These are phyloP conservation scores for Acrocephalus arundinaceus DNA, from an alignment of 2,113 vertebrate species.

Conservation along the genomic window DNA sequence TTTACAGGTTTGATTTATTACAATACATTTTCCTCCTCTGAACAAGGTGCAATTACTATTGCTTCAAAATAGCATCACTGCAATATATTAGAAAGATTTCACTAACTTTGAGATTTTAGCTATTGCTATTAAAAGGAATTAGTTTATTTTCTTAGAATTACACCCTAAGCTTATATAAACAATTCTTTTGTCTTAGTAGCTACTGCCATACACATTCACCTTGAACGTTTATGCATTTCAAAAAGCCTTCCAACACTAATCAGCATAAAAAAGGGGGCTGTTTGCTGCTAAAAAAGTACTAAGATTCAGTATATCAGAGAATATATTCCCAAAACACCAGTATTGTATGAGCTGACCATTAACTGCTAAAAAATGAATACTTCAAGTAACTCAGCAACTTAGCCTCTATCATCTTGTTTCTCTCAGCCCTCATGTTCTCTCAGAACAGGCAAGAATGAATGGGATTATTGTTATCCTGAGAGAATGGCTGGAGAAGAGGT, in stretches of 20 bases:
- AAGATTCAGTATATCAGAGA: not conserved
- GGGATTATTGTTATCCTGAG: not conserved
- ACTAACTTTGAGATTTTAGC: not conserved
- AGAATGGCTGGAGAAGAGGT: not conserved
- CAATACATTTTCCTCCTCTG: not conserved
- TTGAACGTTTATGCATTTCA: not conserved
- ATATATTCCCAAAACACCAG: not conserved
- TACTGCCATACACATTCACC: not conserved
- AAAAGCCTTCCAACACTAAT: not conserved
- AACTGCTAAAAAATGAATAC: not conserved
- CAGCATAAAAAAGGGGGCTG: not conserved
- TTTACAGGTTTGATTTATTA: not conserved
- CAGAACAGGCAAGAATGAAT: not conserved
- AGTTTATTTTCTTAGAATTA: not conserved
- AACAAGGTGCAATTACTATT: not conserved
- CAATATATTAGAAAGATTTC: not conserved
- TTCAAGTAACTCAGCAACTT: not conserved
- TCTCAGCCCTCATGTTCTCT: not conserved
- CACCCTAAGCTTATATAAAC: not conserved
- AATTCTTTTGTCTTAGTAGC: not conserved
- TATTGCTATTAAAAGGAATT: not conserved
- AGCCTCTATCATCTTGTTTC: not conserved
- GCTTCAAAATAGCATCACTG: not conserved
- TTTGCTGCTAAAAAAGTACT: not conserved
- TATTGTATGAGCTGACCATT: not conserved